phyloP scores from a whole-genome alignment of 1,140 invertebrate species.

The Drosophila chauvacae region DNA sequence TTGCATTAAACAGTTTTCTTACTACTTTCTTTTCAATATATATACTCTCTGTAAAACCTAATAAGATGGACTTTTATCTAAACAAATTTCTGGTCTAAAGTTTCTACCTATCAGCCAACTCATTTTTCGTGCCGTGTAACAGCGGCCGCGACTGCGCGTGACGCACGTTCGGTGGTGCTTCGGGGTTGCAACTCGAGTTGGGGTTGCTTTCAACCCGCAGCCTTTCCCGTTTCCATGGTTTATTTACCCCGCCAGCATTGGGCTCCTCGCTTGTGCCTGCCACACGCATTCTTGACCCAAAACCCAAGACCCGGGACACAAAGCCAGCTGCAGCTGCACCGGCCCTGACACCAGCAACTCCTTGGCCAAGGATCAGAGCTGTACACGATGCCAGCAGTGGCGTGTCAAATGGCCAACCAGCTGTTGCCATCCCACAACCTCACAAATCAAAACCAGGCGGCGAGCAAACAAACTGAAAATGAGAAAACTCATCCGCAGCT shows the following conservation, averaged over 20 bases:
- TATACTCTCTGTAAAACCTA: too few species aligned
- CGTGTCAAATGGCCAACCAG: conserved; percentile 73
- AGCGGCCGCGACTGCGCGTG: conserved; percentile 69
- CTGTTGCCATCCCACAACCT: conserved; percentile 57
- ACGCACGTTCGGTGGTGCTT: conserved; percentile 57
- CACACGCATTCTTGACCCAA: conserved; percentile 76
- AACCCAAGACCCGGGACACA: conserved; percentile 34
- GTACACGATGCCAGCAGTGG: conserved; percentile 10
- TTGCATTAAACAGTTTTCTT: too few species aligned
- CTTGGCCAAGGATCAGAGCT: conserved; percentile 63
- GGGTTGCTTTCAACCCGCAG: conserved; percentile 70
- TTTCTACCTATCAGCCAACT: background rate
- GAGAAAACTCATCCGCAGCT: conserved; percentile 38
- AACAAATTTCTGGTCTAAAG: too few species aligned
- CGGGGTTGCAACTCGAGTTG: conserved; percentile 59
- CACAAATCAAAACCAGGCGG: conserved; percentile 66
- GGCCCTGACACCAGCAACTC: conserved; percentile 41
- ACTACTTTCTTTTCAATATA: too few species aligned
- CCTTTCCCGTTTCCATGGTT: conserved; percentile 37
- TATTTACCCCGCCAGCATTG: conserved; percentile 55
- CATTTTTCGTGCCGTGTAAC: conserved; percentile 12
- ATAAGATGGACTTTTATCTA: too few species aligned
- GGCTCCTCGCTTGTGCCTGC: conserved; percentile 68
- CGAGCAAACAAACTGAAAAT: conserved; percentile 67
- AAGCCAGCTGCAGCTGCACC: conserved; percentile 25